Evolutionary conservation across 2,113 vertebrate species (phyloP).

Genomic region (Alces alces): DNA sequence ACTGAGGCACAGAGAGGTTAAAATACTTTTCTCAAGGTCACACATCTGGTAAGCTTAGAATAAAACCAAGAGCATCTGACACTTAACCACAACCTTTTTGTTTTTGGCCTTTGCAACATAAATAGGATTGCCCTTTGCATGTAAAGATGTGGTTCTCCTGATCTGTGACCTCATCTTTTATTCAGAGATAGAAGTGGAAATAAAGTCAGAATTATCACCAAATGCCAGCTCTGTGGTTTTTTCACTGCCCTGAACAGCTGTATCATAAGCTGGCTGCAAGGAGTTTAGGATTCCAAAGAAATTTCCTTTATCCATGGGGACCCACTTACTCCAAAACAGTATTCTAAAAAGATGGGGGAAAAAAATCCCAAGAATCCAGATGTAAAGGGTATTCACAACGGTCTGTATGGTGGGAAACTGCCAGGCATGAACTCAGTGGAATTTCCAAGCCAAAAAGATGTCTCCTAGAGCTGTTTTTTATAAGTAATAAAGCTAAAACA

Average conservation of each 20-base stretch:
- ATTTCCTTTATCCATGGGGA: not conserved
- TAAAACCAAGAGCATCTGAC: not conserved
- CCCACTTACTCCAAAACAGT: not conserved
- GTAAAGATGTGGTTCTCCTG: not conserved
- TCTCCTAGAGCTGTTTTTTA: not conserved
- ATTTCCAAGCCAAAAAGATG: not conserved
- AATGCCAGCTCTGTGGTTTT: not conserved
- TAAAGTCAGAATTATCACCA: not conserved
- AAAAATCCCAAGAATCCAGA: not conserved
- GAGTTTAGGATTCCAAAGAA: not conserved
- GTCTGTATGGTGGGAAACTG: not conserved
- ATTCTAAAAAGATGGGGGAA: not conserved
- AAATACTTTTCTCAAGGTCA: not conserved
- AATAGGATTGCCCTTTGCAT: not conserved
- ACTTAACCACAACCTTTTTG: not conserved
- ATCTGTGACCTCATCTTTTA: not conserved
- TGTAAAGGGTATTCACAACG: not conserved
- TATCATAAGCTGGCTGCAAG: not conserved
- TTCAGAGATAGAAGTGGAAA: not conserved
- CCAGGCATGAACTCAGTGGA: not conserved
- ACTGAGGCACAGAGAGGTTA: not conserved
- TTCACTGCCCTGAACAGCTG: not conserved
- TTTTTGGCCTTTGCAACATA: not conserved
- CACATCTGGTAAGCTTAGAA: not conserved
- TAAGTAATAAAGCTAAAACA: slow-evolving; percentile 33